Evolutionary conservation across 1,140 invertebrate genomes (phyloP), one percentile per base, ranked within the genome.

Genomic region (Vollenhovia emeryi): DNA sequence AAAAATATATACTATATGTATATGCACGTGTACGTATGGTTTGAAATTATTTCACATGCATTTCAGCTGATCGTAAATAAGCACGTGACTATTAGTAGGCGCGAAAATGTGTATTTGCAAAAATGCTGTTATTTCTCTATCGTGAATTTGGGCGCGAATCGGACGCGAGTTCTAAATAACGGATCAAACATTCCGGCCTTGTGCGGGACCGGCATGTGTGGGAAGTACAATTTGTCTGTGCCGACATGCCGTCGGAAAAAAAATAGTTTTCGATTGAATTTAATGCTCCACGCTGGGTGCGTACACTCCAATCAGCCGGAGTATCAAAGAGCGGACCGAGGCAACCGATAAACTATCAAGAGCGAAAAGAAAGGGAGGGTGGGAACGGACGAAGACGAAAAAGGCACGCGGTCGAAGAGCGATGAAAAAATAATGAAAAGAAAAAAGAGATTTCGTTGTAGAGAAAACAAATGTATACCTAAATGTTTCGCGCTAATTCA

Each of bases 181-280:
- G 66, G 33, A 73, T 57, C 52, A 71, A 73, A 71, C 66, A 82
- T 69, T 21, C 66, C 66, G 13, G 27, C 50, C 36, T 80, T 57
- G 78, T 80, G 55, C 48, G 18, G 64, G 33, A 40, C 33, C 64
- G 64, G 27, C 66, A 82, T 82, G 50, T 79, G 75, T 71, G 64
- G 64, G 48, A 30, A 43, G 50, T 45, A 82, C 78, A 82, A 82
- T 82, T 82, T 82, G 78, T 82, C 78, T 45, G 78, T 36, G 36
- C 66, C 50, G 52, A 40, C 36, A 21, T 57, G 66, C 18, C 48
- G 27, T 18, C 27, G 66, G 27, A 24, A 68, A 82, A 79, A 78
- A 82, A 82, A 82, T 82, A 73, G 66, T 45, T 82, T 45, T 18
- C 78, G 66, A 82, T 73, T 82, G 78, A 82, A 82, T 82, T 82